Evolutionary conservation across 2,888 invertebrate species (phyloP), one percentile per base, ranked within the genome.

Genomic region (Acheta domesticus): DNA sequence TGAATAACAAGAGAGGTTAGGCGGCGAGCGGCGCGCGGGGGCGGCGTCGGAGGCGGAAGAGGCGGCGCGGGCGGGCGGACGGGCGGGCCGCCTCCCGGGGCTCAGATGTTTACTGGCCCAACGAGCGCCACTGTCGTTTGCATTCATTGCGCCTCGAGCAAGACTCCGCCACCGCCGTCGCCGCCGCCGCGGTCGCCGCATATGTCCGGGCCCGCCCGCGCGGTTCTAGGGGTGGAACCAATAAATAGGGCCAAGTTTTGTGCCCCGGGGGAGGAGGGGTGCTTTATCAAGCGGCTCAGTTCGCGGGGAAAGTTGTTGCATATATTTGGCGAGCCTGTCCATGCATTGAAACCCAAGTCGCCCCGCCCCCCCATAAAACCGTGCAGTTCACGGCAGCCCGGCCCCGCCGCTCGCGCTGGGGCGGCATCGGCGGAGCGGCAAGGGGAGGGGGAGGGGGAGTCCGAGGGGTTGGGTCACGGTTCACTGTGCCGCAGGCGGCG

Each of bases 81-180:
- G 36, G 36, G 36, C 36, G 36, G 5, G 36, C 36, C 36, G 36
- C 36, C 36, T 62, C 16, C 62, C 16, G 16, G 62, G 62, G 62
- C 62, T 14, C 62, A 62, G 62, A 62, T 62, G 62, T 62, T 62
- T 62, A 62, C 62, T 62, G 62, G 62, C n/a, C 62, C 62, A 62
- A 62, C 62, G 62, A 62, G 62, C 62, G 62, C 62, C 62, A 62
- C n/a, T 62, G 62, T 62, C 62, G n/a, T 62, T 62, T 62, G 62
- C 62, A 62, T 62, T 16, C 62, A 62, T 62, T 62, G 62, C 14
- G 62, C 62, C 62, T 62, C 62, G 14, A n/a, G 62, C 62, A 62
- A 62, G 62, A n/a, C 62, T 36, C 36, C 36, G 36, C 36, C 36
- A 2, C 23, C 2, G 2, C 23, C 23, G n/a, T n/a, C n/a, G 36